phyloP scores from a whole-genome alignment of 2,797 vertebrate species.

The Chelon auratus region DNA sequence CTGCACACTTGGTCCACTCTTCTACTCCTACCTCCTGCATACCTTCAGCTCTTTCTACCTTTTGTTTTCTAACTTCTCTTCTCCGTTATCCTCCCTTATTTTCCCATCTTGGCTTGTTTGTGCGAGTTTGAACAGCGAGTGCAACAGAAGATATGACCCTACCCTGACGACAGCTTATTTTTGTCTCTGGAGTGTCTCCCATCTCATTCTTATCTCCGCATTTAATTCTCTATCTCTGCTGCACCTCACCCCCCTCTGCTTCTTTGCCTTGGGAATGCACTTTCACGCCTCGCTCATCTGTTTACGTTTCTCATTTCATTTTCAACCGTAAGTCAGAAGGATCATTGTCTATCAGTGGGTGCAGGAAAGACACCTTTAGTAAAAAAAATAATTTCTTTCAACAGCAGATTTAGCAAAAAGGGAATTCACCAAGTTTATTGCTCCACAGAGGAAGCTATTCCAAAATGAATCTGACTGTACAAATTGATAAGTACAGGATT shows the following conservation, averaged over 20 bases:
- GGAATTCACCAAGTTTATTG: no score
- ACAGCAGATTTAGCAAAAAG: no score
- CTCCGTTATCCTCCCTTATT: neutral
- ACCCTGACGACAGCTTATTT: constrained; percentile 1
- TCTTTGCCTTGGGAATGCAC: neutral
- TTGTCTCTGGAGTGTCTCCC: neutral
- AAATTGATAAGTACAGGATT: no score
- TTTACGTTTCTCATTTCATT: constrained; percentile 9
- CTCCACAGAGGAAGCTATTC: no score
- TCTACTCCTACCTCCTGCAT: neutral
- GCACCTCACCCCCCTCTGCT: neutral
- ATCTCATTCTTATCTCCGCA: neutral
- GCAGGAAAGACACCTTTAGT: constrained; percentile 1
- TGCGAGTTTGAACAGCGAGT: constrained; percentile 6
- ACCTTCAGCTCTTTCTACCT: neutral
- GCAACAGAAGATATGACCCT: neutral
- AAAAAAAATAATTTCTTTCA: no score
- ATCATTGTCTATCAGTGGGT: constrained; percentile 14
- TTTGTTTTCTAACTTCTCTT: neutral
- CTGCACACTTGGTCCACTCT: neutral
- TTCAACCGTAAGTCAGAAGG: constrained; percentile 28
- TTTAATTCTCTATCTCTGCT: constrained; percentile 10
- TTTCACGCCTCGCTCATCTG: constrained; percentile 14
- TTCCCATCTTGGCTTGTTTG: neutral
- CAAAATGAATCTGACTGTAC: no score